Base-by-base conservation (phyloP, 2,888 invertebrate species). In the Euclidia mi region DNA sequence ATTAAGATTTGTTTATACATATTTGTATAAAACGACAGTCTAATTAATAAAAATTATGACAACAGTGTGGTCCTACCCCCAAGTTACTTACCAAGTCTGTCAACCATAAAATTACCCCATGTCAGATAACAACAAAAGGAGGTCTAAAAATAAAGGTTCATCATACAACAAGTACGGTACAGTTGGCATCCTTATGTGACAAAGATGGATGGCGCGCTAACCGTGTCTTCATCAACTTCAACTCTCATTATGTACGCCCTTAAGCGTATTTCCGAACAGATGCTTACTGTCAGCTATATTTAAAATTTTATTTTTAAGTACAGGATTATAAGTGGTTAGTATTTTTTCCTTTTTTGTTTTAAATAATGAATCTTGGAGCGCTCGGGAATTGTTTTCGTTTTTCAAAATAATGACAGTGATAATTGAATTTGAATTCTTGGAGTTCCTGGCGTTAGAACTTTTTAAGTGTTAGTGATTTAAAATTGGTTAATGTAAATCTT, bases 141-240 rank as follows among this genome's bases (percentile, higher is more conserved):
- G 7, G 32, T 45, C 45, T 48, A 60, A 67, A 74, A 71, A 72
- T 72, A 72, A 63, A 57, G 56, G 41, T 52, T 57, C 50, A 42
- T 49, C 49, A 45, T 41, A 51, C 56, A 58, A 71, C 75, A 58
- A 67, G 56, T 64, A 48, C 51, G 56, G 64, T 56, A 64, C 58
- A 53, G 73, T 66, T 66, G 68, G 67, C 65, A 69, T 66, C 65
- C 58, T 74, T 65, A 69, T 62, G 64, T 79, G 78, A 78, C 78
- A 71, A 71, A 65, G 88, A 89, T 85, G 76, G 77, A 90, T 84
- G 85, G 59, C 61, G 76, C 75, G 80, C 80, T 90, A 89, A 89
- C 84, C 80, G 80, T 81, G 85, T 85, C 88, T 88, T 87, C 84
- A 85, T 87, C 85, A 81, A 83, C 81, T 84, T 88, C 85, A 77